Percentiles rank a stretch among this genome's conserved stretches.
These are phyloP conservation scores for Sitta carolinensis DNA, from an alignment of 2,797 vertebrate genomes.

Conservation along the genomic window DNA sequence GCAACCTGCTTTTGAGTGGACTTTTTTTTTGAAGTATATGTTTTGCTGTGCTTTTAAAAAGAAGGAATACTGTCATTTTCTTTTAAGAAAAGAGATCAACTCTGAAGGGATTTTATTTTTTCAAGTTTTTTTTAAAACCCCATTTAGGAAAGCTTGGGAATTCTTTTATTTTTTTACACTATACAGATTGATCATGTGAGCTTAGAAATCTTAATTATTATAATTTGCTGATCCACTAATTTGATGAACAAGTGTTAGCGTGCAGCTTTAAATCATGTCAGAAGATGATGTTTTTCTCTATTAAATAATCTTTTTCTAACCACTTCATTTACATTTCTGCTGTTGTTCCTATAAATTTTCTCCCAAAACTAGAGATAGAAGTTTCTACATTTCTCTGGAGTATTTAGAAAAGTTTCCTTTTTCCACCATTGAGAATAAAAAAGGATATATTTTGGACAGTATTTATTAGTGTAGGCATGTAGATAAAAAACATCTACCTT, in stretches of 20 bases:
- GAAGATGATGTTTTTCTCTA: not conserved
- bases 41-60: not conserved
- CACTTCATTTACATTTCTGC: not conserved
- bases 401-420: not conserved
- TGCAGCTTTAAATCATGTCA: not conserved
- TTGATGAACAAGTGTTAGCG: not conserved
- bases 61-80: not conserved
- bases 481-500: not conserved
- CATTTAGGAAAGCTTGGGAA: not conserved
- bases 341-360: not conserved
- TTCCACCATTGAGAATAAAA: not conserved
- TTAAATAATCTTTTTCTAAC: not conserved
- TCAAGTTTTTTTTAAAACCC: fast-evolving
- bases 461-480: not conserved
- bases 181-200: not conserved
- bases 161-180: not conserved
- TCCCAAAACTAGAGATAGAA: not conserved
- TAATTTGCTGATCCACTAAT: not conserved
- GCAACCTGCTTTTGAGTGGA: not conserved
- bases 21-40: not conserved
- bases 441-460: not conserved
- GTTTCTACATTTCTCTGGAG: not conserved
- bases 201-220: not conserved
- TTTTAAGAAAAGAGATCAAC: not conserved
- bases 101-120: not conserved